Base-by-base conservation (phyloP, 2,888 invertebrate species). In the Philereme vetulata region DNA sequence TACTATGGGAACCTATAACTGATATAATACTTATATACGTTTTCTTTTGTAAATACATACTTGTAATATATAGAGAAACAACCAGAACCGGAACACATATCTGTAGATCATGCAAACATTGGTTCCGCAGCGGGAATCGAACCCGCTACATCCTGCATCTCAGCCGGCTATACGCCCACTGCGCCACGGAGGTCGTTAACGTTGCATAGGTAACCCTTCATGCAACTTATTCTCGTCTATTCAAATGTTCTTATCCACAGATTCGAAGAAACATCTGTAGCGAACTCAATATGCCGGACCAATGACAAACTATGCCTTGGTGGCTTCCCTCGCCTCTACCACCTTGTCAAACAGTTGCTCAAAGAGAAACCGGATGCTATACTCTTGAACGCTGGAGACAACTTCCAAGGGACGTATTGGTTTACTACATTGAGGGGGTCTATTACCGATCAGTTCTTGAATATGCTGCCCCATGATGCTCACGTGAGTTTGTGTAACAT, bases 321-420 rank as follows among this genome's bases (percentile, higher is more conserved):
- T 0, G 96, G 96, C 0, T 94, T 95, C 69, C 94, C 96, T 0
- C 91, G 96, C 0, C 87, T 95, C 0, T 94, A 93, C 68, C 84
- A 93, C 32, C 93, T 93, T 51, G 92, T 95, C 21, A 85, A 87
- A 6, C 79, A 88, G 0, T 84, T 93, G 3, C 82, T 87, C 42
- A 71, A 80, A 1, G 77, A 85, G 66, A 93, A 94, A 64, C 93
- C 92, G 0, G 82, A 95, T 63, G 92, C 95, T 0, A 81, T 97
- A 21, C 93, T 96, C 40, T 83, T 97, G 56, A 96, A 97, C 77
- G 97, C 95, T 0, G 97, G 97, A 0, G 97, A 97, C 82, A 95
- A 95, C 78, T 97, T 95, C 80, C 96, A 97, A 79, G 97, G 97
- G 0, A 97, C 97, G 0, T 90, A 96, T n/a, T 97, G 96, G 96